Percentiles rank a stretch among this genome's conserved stretches.
These are phyloP conservation scores for Pelochelys cantorii DNA, from an alignment of 2,797 vertebrate genomes.

Conservation along the genomic window DNA sequence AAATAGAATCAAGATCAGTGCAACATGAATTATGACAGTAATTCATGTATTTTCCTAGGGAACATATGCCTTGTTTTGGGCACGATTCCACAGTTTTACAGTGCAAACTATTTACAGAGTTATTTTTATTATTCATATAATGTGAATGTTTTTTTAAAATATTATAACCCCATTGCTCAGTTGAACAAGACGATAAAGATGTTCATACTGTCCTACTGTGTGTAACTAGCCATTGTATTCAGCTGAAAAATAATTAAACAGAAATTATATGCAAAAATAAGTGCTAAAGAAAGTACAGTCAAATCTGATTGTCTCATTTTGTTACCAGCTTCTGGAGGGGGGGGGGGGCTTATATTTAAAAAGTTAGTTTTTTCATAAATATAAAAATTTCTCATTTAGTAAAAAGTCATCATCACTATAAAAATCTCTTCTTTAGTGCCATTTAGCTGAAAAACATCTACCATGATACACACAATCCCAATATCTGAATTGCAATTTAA, in stretches of 20 bases:
- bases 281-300: background rate
- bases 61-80: background rate
- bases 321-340: conserved; percentile 15
- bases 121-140: conserved; percentile 41
- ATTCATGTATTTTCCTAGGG: background rate
- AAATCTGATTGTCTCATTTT: conserved; percentile 41
- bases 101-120: background rate
- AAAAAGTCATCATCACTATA: conserved; percentile 65
- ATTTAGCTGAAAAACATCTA: conserved; percentile 65
- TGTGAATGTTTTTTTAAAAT: conserved; percentile 29
- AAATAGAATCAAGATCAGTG: conserved; percentile 13
- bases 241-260: background rate
- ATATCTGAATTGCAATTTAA: conserved; percentile 53
- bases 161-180: conserved; percentile 19
- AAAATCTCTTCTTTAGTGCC: conserved; percentile 43
- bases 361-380: conserved; percentile 50
- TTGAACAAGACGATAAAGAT: background rate
- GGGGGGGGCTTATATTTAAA: conserved; percentile 9
- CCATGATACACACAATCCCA: conserved; percentile 54
- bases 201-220: conserved; percentile 10
- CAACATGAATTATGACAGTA: conserved; percentile 19
- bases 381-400: conserved; percentile 68
- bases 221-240: conserved; percentile 13
- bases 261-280: conserved; percentile 26
- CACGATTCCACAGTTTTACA: background rate